Percentiles rank a stretch among this genome's conserved stretches.
These are phyloP conservation scores for Siniperca undulata DNA, from an alignment of 2,797 vertebrate genomes.

Conservation along the genomic window DNA sequence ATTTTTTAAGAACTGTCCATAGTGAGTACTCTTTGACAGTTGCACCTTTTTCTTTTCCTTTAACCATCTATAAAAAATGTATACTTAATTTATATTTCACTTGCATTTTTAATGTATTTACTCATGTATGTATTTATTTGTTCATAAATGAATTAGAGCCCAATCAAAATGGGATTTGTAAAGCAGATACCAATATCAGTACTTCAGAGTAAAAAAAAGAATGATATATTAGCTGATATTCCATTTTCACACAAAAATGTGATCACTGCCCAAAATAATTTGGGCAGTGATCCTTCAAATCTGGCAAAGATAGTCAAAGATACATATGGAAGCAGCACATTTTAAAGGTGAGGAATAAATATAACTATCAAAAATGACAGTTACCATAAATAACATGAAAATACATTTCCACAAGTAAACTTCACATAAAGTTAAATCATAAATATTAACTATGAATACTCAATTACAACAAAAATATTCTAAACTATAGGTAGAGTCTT, in stretches of 20 bases:
- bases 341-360: no score
- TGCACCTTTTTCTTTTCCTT: not conserved
- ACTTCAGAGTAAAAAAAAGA: not conserved
- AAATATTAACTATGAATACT: not conserved
- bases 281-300: no score
- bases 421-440: not conserved
- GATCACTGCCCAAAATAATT: no score
- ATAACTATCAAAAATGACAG: no score
- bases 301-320: no score
- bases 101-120: not conserved
- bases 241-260: no score
- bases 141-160: not conserved
- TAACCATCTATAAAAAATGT: not conserved
- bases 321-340: no score
- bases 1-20: not conserved
- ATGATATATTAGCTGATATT: no score
- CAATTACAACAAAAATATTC: not conserved
- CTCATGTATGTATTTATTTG: not conserved
- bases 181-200: not conserved
- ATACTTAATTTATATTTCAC: no score
- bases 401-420: no score
- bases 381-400: not conserved
- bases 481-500: slow-evolving; percentile 1
- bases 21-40: not conserved
- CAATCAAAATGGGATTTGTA: not conserved